Base-by-base conservation (phyloP, 2,113 vertebrate species). In the Pomatostomus ruficeps region DNA sequence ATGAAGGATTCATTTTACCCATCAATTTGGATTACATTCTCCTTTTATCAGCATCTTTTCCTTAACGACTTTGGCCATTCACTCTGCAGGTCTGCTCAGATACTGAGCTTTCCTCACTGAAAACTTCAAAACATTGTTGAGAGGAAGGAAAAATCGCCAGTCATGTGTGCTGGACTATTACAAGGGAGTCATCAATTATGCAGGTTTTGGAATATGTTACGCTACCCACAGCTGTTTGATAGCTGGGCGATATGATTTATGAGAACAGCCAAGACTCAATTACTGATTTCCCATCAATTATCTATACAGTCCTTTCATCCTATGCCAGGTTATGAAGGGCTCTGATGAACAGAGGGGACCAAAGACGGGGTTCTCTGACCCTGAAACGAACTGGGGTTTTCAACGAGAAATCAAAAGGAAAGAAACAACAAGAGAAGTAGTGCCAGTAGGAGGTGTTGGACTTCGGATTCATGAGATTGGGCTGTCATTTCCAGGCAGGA, bases 211-310 rank as follows among this genome's bases (percentile, higher is more conserved):
- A 97, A 93, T 91, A 71, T 7, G 72, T 80, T 96, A 72, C 46
- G 6, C 45, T 94, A 77, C 77, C 76, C 85, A 66, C 78, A 89
- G 87, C 58, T 96, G 93, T 95, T 91, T 95, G 91, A 85, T 96
- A 96, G 88, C 80, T 65, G 51, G 65, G 58, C 0, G 33, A 88
- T 95, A 94, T 91, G 91, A 97, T 96, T 97, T 96, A 96, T 94
- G 72, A 82, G 81, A 91, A 83, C 93, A 93, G 96, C 73, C 85
- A 85, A 94, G 86, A 95, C 93, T 95, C 94, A 96, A 91, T 96
- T 97, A 95, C 93, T 55, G 79, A 97, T 97, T 97, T 97, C 88
- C 85, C 91, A 97, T 97, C 96, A 97, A 95, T 96, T 93, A 95
- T 86, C 96, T 67, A 91, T 94, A 89, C 77, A 67, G 79, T 65